Percentiles rank a stretch among this genome's conserved stretches.
Evolutionary conservation across 2,888 invertebrate genomes (phyloP).

Genomic region (Chrysina gloriosa): DNA sequence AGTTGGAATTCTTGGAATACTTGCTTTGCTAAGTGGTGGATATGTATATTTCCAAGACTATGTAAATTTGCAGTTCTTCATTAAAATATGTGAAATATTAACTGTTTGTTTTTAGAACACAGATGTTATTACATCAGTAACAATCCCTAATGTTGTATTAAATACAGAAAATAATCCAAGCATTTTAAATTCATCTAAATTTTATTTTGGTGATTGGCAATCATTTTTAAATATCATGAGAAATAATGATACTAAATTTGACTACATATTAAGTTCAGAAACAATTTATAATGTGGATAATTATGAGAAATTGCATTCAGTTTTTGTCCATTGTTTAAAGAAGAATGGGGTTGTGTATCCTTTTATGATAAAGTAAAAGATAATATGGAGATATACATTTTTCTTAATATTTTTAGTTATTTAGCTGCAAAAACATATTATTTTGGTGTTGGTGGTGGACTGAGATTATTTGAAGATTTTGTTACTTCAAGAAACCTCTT

Average conservation of each 20-base stretch:
- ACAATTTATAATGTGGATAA: constrained; percentile 90
- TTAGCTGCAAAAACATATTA: constrained; percentile 93
- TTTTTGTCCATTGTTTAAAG: constrained; percentile 75
- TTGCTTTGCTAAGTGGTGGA: constrained; percentile 76
- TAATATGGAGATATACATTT: not conserved
- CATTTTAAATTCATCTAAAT: constrained; percentile 65
- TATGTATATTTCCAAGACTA: constrained; percentile 92
- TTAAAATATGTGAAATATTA: too few relatives aligned
- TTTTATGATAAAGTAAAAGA: constrained; percentile 52
- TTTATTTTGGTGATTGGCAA: constrained; percentile 77
- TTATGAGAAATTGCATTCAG: constrained; percentile 78
- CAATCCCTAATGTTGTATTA: constrained; percentile 82
- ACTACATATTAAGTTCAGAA: constrained; percentile 90
- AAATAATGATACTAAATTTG: constrained; percentile 71
- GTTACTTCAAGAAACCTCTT: constrained; percentile 70
- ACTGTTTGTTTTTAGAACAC: constrained; percentile 74
- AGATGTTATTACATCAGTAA: constrained; percentile 83
- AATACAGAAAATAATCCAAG: constrained; percentile 68
- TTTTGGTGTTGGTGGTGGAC: constrained; percentile 94
- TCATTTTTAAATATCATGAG: constrained; percentile 67
- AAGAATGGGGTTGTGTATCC: constrained; percentile 74
- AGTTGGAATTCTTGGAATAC: constrained; percentile 87
- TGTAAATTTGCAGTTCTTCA: constrained; percentile 79
- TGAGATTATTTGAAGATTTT: constrained; percentile 78
- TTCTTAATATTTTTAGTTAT: constrained; percentile 63